Evolutionary conservation across 2,797 vertebrate species (phyloP).

Genomic region (Meda fulgida): DNA sequence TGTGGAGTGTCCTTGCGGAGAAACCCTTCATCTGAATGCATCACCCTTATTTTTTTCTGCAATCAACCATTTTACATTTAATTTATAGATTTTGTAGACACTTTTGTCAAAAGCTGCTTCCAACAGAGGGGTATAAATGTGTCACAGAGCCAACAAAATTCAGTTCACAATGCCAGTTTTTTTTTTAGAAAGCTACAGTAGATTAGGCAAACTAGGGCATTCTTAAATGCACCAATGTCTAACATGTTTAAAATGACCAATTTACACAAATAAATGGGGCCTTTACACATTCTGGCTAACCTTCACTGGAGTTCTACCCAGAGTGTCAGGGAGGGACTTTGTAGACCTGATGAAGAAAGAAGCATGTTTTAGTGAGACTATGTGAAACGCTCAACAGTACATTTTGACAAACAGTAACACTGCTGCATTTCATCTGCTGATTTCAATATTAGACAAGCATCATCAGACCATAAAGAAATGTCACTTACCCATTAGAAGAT

Average conservation of each 20-base stretch:
- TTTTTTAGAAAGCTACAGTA: neutral
- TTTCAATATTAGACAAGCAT: neutral
- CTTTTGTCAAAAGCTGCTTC: neutral
- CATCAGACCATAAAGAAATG: neutral
- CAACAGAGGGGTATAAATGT: neutral
- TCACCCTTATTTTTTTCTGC: conserved; percentile 33
- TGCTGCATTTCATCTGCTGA: neutral
- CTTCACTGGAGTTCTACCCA: conserved; percentile 52
- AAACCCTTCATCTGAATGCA: conserved; percentile 69
- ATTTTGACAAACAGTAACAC: neutral
- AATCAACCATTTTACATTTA: neutral
- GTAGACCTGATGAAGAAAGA: conserved; percentile 45
- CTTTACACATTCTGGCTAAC: conserved; percentile 29
- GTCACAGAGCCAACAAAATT: neutral
- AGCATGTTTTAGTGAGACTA: neutral
- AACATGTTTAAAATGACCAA: neutral
- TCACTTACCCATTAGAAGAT: conserved; percentile 62
- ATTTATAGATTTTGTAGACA: neutral
- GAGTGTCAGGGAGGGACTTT: conserved; percentile 50
- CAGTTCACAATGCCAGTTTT: neutral
- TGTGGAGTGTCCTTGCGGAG: conserved; percentile 2
- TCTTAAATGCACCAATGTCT: neutral
- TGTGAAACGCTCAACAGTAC: neutral
- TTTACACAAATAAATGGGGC: neutral
- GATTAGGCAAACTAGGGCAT: neutral